Base-by-base conservation (phyloP, 1,140 invertebrate genomes). In the Magallana gigas region DNA sequence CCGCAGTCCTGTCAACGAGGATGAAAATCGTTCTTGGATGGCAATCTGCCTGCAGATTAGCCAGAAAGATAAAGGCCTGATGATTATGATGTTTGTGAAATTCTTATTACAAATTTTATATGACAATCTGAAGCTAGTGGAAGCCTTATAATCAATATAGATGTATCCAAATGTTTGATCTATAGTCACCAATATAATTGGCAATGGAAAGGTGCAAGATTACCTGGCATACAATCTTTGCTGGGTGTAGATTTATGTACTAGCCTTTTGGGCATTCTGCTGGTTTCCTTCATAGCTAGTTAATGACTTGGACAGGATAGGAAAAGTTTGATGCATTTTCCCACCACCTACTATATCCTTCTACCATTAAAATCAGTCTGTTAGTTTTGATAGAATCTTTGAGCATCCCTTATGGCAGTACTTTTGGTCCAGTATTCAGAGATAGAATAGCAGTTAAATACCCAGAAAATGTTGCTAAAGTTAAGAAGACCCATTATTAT, bases 11-110 rank as follows among this genome's bases (percentile, higher is more conserved):
- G 68, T 76, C 68, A 36, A 29, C 68, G 12, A 9, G 68, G 68
- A 76, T 76, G 12, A 29, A 76, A 76, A 76, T 12, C 36, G 18
- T 76, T 76, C 23, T 76, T 18, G 68, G 5, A 23, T 29, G 68
- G 68, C 68, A 76, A 29, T 76, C 68, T 76, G 68, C 68, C 68
- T 11, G 68, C 23, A 76, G 68, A 76, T 76, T 23, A 76, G 68
- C 8, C 36, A 76, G 68, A 76, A 29, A 76, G 36, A 71, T 29
- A 76, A 76, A 18, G 36, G 36, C 68, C 36, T 76, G 68, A 29
- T 76, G 23, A 76, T 76, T 64, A 76, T 29, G 36, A 76, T 76
- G 23, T 29, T 76, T 29, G 68, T 76, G 68, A 76, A 76, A 29
- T 29, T 76, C 68, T 76, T 76, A 76, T 29, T 76, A 29, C 36